These are phyloP conservation scores for Corythoichthys intestinalis DNA, from an alignment of 2,113 vertebrate species.

Conservation along the genomic window DNA sequence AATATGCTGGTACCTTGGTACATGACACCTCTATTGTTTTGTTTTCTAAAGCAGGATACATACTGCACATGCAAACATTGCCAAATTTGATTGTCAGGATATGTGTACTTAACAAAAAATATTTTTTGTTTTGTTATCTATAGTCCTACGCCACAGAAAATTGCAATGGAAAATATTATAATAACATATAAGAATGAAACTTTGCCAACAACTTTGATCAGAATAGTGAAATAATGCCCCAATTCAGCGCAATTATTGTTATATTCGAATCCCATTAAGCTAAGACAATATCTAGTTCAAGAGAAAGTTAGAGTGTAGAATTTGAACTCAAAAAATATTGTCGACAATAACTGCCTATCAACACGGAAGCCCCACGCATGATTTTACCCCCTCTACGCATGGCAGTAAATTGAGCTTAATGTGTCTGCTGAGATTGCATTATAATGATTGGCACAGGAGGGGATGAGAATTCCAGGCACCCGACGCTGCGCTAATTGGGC, in stretches of 20 bases:
- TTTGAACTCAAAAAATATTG: neutral
- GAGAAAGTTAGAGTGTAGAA: neutral
- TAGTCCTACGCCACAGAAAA: too few relatives aligned
- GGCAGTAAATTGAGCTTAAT: constrained; percentile 63
- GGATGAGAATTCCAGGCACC: constrained; percentile 45
- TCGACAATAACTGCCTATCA: neutral
- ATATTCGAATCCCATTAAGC: neutral
- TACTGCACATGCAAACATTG: too few relatives aligned
- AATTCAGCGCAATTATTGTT: neutral
- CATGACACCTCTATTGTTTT: too few relatives aligned
- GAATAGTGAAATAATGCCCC: too few relatives aligned
- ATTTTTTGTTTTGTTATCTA: too few relatives aligned
- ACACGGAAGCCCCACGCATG: neutral
- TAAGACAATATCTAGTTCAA: neutral
- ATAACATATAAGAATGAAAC: too few relatives aligned
- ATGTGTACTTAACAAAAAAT: too few relatives aligned
- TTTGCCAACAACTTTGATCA: too few relatives aligned
- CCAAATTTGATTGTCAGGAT: too few relatives aligned
- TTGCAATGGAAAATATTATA: too few relatives aligned
- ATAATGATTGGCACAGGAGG: constrained; percentile 71
- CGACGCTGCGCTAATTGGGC: constrained; percentile 51
- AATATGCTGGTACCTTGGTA: too few relatives aligned
- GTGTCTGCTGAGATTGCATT: constrained; percentile 58
- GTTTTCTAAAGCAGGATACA: too few relatives aligned
- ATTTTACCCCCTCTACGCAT: constrained; percentile 49